Evolutionary conservation across 2,113 vertebrate genomes (phyloP).

Genomic region (Desmodus rotundus): DNA sequence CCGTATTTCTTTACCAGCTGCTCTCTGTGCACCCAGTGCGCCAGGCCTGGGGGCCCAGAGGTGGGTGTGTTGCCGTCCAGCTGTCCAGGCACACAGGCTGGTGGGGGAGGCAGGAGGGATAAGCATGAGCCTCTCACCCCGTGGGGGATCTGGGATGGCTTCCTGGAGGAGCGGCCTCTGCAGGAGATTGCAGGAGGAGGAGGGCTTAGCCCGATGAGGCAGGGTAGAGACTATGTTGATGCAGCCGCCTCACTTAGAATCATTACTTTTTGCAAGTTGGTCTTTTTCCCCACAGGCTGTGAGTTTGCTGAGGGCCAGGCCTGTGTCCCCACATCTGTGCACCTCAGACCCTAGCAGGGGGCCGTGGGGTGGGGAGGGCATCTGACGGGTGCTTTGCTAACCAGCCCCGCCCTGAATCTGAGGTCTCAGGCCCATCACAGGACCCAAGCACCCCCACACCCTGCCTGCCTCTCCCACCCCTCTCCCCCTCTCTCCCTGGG

Average conservation of each 20-base stretch:
- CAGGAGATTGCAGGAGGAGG: not conserved
- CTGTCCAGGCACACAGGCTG: not conserved
- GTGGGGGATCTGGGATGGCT: not conserved
- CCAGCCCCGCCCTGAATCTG: rapidly evolving
- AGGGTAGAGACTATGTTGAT: too few relatives aligned
- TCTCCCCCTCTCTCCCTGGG: not conserved
- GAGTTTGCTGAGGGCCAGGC: not conserved
- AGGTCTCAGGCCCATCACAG: not conserved
- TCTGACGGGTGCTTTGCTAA: not conserved
- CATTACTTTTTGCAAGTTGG: not conserved
- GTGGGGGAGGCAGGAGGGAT: not conserved
- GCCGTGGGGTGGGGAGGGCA: too few relatives aligned
- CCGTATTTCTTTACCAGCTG: too few relatives aligned
- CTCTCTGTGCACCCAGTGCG: not conserved
- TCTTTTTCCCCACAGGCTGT: not conserved
- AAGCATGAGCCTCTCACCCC: not conserved
- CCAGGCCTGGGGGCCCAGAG: not conserved
- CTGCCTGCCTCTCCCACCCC: not conserved
- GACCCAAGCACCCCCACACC: not conserved
- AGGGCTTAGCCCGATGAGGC: not conserved
- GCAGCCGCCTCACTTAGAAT: rapidly evolving
- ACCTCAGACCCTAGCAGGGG: not conserved
- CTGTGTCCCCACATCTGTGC: not conserved
- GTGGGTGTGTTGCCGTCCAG: too few relatives aligned
- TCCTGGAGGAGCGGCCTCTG: not conserved